Evolutionary conservation across 2,888 invertebrate species (phyloP), one percentile per base, ranked within the genome.

Genomic region (Morpho deidamia): DNA sequence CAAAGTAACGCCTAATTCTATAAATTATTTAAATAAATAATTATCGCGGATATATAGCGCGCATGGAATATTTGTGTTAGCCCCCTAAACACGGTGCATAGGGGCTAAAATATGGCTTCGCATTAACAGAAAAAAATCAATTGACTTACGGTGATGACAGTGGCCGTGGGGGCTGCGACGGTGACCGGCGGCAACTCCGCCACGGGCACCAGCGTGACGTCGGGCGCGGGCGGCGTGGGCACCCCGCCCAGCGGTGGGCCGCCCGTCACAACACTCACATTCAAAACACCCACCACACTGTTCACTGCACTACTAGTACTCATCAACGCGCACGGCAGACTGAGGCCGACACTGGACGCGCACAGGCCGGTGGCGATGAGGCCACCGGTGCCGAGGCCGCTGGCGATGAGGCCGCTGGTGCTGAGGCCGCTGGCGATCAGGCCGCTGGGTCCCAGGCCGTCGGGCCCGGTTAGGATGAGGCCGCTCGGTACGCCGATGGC

Each of bases 401-500:
- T 23, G 23, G 23, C 23, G 23, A 23, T 23, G 5, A 11, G 44
- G 75, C 62, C 46, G 63, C 63, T 7, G 71, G 72, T 11, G 71
- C 67, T 8, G 79, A 81, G 38, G 2, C 39, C 54, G 83, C 83
- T 0, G 2, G 23, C 23, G 23, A 23, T 23, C 23, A 23, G 23
- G 23, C 23, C 23, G 23, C 23, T 23, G 5, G 23, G 3, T 3
- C 4, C 23, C 80, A 80, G 9, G 78, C 77, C 60, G 73, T 78
- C 9, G 78, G 83, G n/a, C 79, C 81, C 9, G 83, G 40, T 40
- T 11, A 35, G 11, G 2, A 35, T 42, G 32, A 32, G 23, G 11
- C 34, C 43, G 12, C 37, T 50, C 8, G 50, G 37, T 3, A 35
- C 35, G 33, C 44, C 44, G 10, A 51, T 11, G 8, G 8, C 43